Percentiles rank a stretch among this genome's conserved stretches.
Evolutionary conservation across 1,140 invertebrate genomes (phyloP).

Genomic region (Teleopsis dalmanni): DNA sequence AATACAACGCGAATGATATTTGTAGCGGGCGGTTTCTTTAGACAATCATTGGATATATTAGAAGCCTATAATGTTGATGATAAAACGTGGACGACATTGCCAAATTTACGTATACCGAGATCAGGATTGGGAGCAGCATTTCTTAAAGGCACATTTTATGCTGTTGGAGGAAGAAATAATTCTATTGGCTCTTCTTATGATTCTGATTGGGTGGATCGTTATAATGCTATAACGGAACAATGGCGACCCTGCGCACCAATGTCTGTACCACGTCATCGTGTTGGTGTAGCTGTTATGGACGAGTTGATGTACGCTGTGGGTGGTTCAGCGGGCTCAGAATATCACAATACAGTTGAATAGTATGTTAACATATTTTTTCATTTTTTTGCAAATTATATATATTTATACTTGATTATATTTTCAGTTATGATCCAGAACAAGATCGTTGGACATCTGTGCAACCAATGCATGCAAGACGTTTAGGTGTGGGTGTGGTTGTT

Average conservation of each 20-base stretch:
- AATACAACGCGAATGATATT: slow-evolving; percentile 82
- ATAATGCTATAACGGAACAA: slow-evolving; percentile 37
- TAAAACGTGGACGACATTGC: slow-evolving; percentile 70
- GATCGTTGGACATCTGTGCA: slow-evolving; percentile 77
- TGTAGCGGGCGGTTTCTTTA: slow-evolving; percentile 80
- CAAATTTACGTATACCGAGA: slow-evolving; percentile 70
- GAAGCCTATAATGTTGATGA: slow-evolving; percentile 84
- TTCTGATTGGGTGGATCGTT: slow-evolving; percentile 68
- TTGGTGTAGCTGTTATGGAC: slow-evolving; percentile 88
- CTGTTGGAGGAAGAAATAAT: slow-evolving; percentile 85
- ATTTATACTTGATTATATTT: slow-evolving; percentile 1
- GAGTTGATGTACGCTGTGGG: slow-evolving; percentile 83
- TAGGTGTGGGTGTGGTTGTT: slow-evolving; percentile 81
- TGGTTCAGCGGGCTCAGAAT: slow-evolving; percentile 72
- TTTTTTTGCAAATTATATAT: neutral
- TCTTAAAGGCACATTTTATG: slow-evolving; percentile 74
- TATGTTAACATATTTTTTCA: slow-evolving; percentile 45
- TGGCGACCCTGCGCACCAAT: slow-evolving; percentile 77
- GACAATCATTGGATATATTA: slow-evolving; percentile 75
- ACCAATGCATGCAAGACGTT: slow-evolving; percentile 73
- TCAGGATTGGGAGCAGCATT: slow-evolving; percentile 84
- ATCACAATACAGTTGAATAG: slow-evolving; percentile 84
- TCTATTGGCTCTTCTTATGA: slow-evolving; percentile 71
- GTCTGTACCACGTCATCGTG: slow-evolving; percentile 74
- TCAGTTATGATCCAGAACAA: slow-evolving; percentile 78